Evolutionary conservation across 2,797 vertebrate genomes (phyloP).

Genomic region (Notoglanidium macrostoma): DNA sequence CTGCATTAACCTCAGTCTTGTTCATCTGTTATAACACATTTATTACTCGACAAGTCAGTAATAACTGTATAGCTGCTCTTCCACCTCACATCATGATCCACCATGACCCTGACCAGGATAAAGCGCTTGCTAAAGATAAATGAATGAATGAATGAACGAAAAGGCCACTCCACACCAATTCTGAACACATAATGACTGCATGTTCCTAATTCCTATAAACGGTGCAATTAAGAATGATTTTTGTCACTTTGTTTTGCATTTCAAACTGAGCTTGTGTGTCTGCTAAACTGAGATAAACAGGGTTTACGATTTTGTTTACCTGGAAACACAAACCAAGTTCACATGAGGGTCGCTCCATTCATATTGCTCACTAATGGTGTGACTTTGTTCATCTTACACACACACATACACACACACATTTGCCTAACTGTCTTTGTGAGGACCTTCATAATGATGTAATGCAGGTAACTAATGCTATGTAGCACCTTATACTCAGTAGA

Average conservation of each 20-base stretch:
- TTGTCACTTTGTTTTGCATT: constrained; percentile 26
- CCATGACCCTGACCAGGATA: background rate
- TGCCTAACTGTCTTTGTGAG: background rate
- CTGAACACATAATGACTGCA: background rate
- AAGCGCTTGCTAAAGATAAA: background rate
- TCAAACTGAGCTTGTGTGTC: constrained; percentile 7
- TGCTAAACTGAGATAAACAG: constrained; percentile 25
- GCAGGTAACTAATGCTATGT: background rate
- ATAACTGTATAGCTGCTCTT: background rate
- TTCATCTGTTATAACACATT: background rate
- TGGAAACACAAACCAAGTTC: constrained; percentile 18
- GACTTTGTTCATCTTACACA: background rate
- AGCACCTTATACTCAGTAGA: background rate
- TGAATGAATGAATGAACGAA: background rate
- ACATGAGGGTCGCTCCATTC: background rate
- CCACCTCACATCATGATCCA: background rate
- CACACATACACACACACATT: background rate
- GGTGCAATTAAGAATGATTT: constrained; percentile 10
- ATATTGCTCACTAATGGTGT: background rate
- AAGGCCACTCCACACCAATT: background rate
- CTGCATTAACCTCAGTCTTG: background rate
- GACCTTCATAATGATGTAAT: background rate
- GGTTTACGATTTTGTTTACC: constrained; percentile 33
- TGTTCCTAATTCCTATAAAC: constrained; percentile 14
- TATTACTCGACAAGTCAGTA: background rate